Conservation (phyloP, 2,113 vertebrate genomes). For the Hemichromis elongatus region DNA sequence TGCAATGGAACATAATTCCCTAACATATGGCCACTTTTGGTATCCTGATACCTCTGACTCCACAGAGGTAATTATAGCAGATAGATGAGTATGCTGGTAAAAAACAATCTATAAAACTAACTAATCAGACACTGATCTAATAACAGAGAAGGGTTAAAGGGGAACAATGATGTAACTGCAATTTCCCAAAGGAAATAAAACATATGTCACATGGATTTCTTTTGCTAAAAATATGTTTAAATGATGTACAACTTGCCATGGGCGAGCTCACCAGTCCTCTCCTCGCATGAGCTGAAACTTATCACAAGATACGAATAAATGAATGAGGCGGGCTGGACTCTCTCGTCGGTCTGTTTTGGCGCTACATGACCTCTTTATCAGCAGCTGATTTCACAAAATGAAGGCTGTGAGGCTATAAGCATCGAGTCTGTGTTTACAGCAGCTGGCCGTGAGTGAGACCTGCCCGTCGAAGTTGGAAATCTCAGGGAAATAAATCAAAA, state of each 20-base stretch:
- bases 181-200: not conserved
- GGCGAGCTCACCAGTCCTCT: not conserved
- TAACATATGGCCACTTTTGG: not conserved
- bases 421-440: not conserved
- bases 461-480: not conserved
- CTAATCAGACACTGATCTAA: not conserved
- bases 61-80: not conserved
- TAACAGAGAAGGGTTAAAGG: not conserved
- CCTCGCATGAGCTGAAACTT: not conserved
- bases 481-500: not conserved
- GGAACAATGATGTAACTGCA: not conserved
- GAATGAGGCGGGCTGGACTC: not conserved
- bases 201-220: not conserved
- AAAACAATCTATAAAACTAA: not conserved
- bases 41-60: not conserved
- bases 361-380: not conserved
- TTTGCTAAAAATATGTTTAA: not conserved
- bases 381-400: not conserved
- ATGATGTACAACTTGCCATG: not conserved
- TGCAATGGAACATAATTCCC: not conserved
- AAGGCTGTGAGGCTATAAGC: not conserved
- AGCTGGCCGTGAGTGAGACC: not conserved
- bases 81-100: not conserved
- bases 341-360: not conserved
- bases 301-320: not conserved